Conservation (phyloP, 37 sponge, comb jelly and placozoan genomes). For the Axinella damicornis region DNA sequence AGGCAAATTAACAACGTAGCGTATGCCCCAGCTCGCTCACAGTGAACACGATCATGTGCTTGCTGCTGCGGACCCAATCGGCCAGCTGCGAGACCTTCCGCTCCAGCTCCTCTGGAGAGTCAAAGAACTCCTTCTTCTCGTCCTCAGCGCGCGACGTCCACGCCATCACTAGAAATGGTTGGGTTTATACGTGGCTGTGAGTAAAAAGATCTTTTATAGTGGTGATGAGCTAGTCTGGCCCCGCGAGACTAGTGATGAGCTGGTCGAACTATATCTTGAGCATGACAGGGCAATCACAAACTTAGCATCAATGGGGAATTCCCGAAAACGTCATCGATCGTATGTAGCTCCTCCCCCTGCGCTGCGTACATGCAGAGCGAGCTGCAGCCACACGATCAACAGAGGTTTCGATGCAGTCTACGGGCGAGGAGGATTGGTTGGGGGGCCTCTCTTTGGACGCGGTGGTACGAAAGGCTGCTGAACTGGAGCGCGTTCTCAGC, state of each 20-base stretch:
- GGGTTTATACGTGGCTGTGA: no score
- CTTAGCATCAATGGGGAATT: no score
- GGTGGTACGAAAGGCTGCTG: conserved; percentile 33
- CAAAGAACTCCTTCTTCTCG: conserved; percentile 76
- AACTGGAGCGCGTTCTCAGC: conserved; percentile 25
- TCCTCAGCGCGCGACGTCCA: conserved; percentile 56
- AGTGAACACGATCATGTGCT: conserved; percentile 74
- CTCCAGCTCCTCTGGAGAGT: conserved; percentile 68
- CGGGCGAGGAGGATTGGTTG: background rate
- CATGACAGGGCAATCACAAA: no score
- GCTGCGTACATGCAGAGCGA: no score
- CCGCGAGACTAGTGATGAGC: no score
- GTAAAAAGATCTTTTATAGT: no score
- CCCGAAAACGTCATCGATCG: no score
- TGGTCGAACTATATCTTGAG: no score
- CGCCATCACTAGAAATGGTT: conserved; percentile 64
- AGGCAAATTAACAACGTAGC: background rate
- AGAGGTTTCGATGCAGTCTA: no score
- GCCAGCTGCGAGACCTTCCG: conserved; percentile 59
- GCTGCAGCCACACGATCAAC: no score
- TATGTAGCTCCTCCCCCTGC: no score
- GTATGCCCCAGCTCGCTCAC: conserved; percentile 42
- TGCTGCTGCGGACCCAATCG: conserved; percentile 62
- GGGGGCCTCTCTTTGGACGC: conserved; percentile 28
- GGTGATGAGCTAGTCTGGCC: no score